A percentile compares a stretch with the other conserved stretches of the same genome.
Evolutionary conservation across 2,113 vertebrate genomes (phyloP).

Genomic region (Pterophyllum scalare): DNA sequence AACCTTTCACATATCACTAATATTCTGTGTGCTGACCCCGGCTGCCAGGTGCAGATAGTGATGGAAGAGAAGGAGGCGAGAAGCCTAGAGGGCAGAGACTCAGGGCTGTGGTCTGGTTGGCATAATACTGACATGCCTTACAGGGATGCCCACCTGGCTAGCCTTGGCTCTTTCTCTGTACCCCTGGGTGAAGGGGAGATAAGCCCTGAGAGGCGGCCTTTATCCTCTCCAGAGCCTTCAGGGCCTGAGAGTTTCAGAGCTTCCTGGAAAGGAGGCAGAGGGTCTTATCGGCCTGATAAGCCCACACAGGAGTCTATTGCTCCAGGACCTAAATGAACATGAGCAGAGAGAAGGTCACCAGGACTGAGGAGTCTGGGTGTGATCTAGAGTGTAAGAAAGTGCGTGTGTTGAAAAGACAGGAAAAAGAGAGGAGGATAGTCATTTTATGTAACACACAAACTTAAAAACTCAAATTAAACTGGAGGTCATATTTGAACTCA

Average conservation of each 20-base stretch:
- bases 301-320: slow-evolving; percentile 57
- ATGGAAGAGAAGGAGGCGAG: slow-evolving; percentile 24
- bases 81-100: slow-evolving; percentile 19
- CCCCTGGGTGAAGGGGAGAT: slow-evolving; percentile 59
- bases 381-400: slow-evolving; percentile 3
- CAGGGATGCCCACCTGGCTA: slow-evolving; percentile 68
- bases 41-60: slow-evolving; percentile 59
- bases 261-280: slow-evolving; percentile 51
- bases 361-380: slow-evolving; percentile 7
- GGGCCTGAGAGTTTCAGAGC: slow-evolving; percentile 31
- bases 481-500: background rate
- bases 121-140: slow-evolving; percentile 36
- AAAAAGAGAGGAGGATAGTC: background rate
- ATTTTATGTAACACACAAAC: background rate
- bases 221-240: slow-evolving; percentile 49
- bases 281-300: slow-evolving; percentile 74
- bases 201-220: slow-evolving; percentile 63
- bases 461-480: background rate
- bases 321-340: slow-evolving; percentile 47
- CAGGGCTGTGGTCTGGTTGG: slow-evolving; percentile 31
- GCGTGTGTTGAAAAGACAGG: background rate
- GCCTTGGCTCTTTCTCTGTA: slow-evolving; percentile 54
- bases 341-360: slow-evolving; percentile 41
- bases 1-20: slow-evolving; percentile 24
- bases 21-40: slow-evolving; percentile 29